Percentiles rank a stretch among this genome's conserved stretches.
Evolutionary conservation across 2,888 invertebrate species (phyloP).

Genomic region (Pharmacophagus antenor): DNA sequence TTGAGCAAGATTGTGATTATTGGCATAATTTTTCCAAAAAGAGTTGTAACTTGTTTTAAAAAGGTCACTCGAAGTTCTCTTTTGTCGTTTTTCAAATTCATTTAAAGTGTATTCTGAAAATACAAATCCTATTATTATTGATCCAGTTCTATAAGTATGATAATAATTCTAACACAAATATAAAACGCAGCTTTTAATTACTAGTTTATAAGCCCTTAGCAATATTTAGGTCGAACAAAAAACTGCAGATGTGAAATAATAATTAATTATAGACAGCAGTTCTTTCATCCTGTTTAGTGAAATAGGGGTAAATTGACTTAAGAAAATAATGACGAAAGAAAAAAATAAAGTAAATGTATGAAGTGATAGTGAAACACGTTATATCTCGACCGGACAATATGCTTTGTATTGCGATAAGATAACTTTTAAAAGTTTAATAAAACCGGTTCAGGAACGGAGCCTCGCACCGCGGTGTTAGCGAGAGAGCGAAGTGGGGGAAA

Average conservation of each 20-base stretch:
- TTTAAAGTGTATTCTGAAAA: conserved; percentile 1
- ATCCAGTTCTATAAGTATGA: too few species aligned
- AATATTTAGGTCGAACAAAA: too few species aligned
- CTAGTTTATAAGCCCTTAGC: too few species aligned
- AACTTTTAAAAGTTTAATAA: conserved; percentile 21
- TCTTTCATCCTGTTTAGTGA: too few species aligned
- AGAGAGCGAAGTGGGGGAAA: conserved; percentile 38
- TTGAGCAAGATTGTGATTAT: conserved; percentile 29
- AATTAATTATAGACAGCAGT: too few species aligned
- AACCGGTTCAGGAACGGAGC: conserved; percentile 43
- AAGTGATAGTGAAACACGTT: neutral
- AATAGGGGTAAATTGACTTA: too few species aligned
- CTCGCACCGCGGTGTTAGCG: conserved; percentile 39
- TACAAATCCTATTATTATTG: too few species aligned
- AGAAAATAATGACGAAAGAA: too few species aligned
- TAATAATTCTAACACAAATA: too few species aligned
- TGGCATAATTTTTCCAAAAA: conserved; percentile 37
- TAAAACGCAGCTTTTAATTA: too few species aligned
- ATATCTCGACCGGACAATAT: neutral
- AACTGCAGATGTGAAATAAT: too few species aligned
- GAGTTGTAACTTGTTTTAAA: conserved; percentile 33
- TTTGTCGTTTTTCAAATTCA: conserved; percentile 13
- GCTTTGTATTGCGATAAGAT: neutral
- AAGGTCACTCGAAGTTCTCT: neutral
- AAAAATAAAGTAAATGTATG: too few species aligned